Percentiles rank a stretch among this genome's conserved stretches.
These are phyloP conservation scores for Caranx ignobilis DNA, from an alignment of 2,113 vertebrate genomes.

Conservation along the genomic window DNA sequence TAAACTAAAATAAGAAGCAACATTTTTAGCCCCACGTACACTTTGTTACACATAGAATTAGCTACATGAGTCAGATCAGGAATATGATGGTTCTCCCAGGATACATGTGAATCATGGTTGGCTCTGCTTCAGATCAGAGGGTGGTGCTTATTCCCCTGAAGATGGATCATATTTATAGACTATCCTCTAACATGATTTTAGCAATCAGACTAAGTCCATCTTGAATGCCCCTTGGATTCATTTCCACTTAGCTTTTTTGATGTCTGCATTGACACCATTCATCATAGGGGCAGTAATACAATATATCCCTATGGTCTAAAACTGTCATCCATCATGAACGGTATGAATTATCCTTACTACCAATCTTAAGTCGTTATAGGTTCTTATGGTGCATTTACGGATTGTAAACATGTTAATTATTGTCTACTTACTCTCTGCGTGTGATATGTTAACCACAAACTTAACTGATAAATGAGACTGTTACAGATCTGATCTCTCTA, in stretches of 20 bases:
- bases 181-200: background rate
- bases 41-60: background rate
- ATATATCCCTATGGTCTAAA: background rate
- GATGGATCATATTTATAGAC: background rate
- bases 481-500: background rate
- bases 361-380: constrained; percentile 19
- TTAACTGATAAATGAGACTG: background rate
- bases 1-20: background rate
- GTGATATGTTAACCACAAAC: background rate
- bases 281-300: background rate
- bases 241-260: background rate
- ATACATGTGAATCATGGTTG: too few relatives aligned
- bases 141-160: background rate
- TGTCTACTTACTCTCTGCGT: background rate
- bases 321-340: background rate
- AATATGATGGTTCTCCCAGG: too few relatives aligned
- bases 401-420: background rate
- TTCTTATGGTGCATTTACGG: background rate
- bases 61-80: too few relatives aligned
- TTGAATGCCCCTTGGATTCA: background rate
- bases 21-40: too few relatives aligned
- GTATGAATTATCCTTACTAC: background rate
- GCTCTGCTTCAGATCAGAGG: background rate
- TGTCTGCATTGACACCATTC: background rate
- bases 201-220: background rate